Base-by-base conservation (phyloP, 2,888 invertebrate species). In the Chymomyza fuscimana region DNA sequence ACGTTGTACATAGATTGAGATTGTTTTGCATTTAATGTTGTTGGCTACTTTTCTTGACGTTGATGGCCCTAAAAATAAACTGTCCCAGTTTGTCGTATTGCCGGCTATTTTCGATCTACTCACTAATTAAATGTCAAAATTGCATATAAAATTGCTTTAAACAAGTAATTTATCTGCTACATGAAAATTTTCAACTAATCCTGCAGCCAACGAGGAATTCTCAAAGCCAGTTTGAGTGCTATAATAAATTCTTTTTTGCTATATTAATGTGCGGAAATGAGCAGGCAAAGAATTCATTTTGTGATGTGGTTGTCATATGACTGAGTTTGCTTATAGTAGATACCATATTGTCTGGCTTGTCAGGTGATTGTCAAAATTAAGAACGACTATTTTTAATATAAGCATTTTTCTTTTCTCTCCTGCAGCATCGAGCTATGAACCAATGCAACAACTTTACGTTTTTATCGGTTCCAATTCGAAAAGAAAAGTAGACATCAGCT, bases 81-180 rank as follows among this genome's bases (percentile, higher is more conserved):
- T 83, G 83, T 82, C 74, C 85, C 80, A 83, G 75, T 86, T 82
- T 68, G 70, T 19, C 63, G 72, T 69, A 69, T 63, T 19, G 15
- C 70, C 67, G 25, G 63, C 63, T 63, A 50, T 67, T 67, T 62
- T 66, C 32, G 50, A 19, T 50, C 9, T 22, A 50, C 59, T 75
- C 74, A 81, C 79, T 87, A 87, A 85, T 87, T 87, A 87, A 85
- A 85, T 86, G 85, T 85, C 85, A 87, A 83, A 85, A 87, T 77
- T 73, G 72, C 72, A 73, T 70, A 80, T 83, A 81, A 79, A 72
- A 78, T 15, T 65, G 77, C 72, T 83, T 72, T 66, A 63, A 71
- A 51, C 77, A 74, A 74, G 63, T 67, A 81, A 83, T 87, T 87
- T 85, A 87, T 86, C 40, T 10, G 40, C 6, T 46, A 46, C 40